These are phyloP conservation scores for Catocala fraxini DNA, from an alignment of 2,888 invertebrate species.

Conservation along the genomic window DNA sequence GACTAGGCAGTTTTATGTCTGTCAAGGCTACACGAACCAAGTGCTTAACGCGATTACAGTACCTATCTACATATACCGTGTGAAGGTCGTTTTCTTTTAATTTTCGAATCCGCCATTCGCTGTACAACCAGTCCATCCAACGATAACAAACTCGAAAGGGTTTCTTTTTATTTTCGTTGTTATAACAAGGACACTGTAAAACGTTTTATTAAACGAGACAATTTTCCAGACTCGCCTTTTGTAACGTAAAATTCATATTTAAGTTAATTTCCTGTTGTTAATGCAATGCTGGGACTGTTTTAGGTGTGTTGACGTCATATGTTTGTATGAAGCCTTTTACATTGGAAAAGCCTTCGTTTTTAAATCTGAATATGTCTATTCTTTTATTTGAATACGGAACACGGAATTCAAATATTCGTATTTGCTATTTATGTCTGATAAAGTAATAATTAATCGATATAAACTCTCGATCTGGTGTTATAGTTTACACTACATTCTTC, in stretches of 20 bases:
- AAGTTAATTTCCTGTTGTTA: background rate
- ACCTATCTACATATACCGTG: slow-evolving; percentile 15
- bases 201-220: slow-evolving; percentile 18
- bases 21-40: slow-evolving; percentile 8
- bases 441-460: too few species aligned
- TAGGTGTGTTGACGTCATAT: background rate
- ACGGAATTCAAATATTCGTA: too few species aligned
- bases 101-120: slow-evolving; percentile 11
- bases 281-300: background rate
- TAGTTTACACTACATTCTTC: too few species aligned
- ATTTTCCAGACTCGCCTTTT: slow-evolving; percentile 9
- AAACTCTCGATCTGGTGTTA: too few species aligned
- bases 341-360: too few species aligned
- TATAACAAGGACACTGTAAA: slow-evolving; percentile 12
- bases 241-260: slow-evolving; percentile 7
- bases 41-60: slow-evolving; percentile 23
- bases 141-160: slow-evolving; percentile 35
- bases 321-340: background rate
- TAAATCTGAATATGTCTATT: too few species aligned
- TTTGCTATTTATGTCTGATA: too few species aligned
- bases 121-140: slow-evolving; percentile 2
- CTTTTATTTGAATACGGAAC: too few species aligned
- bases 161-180: slow-evolving; percentile 24
- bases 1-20: slow-evolving; percentile 6
- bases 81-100: slow-evolving; percentile 41